Conservation (phyloP, 2,113 vertebrate genomes). For the Himantopus leucocephalus region DNA sequence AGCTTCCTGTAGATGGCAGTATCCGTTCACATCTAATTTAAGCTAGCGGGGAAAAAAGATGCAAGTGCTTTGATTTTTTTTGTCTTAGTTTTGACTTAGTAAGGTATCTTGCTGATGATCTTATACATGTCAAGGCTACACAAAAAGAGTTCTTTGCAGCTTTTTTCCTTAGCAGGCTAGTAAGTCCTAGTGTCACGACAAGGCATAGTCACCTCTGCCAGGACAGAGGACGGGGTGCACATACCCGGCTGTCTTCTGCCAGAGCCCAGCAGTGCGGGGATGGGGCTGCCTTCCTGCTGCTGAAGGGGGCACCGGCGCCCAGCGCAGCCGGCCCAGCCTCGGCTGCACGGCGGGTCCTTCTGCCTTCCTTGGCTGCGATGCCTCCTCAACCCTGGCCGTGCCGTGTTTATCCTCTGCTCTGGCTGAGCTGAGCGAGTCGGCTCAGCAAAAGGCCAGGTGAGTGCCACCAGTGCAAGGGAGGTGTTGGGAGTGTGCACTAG, state of each 20-base stretch:
- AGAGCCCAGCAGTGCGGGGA: no score
- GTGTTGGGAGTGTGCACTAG: not conserved
- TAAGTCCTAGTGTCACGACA: accelerated
- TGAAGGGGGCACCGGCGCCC: no score
- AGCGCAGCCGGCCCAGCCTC: no score
- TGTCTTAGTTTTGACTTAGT: not conserved
- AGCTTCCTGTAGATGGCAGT: constrained; percentile 47
- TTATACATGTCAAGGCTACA: accelerated
- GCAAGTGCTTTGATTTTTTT: not conserved
- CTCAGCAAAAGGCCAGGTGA: not conserved
- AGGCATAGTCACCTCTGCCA: accelerated
- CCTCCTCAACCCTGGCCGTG: no score
- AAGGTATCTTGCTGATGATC: not conserved
- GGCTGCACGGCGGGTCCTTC: no score
- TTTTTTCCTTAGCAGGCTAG: not conserved
- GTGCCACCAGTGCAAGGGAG: not conserved
- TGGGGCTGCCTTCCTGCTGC: no score
- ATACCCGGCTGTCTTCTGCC: no score
- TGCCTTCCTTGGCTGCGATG: no score
- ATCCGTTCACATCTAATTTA: not conserved
- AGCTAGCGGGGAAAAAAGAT: not conserved
- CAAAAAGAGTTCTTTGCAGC: not conserved
- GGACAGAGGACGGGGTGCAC: not conserved
- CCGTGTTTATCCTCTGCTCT: no score
- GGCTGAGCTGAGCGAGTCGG: not conserved